These are phyloP conservation scores for Diachasmimorpha longicaudata DNA, from an alignment of 1,140 invertebrate genomes.

Conservation along the genomic window DNA sequence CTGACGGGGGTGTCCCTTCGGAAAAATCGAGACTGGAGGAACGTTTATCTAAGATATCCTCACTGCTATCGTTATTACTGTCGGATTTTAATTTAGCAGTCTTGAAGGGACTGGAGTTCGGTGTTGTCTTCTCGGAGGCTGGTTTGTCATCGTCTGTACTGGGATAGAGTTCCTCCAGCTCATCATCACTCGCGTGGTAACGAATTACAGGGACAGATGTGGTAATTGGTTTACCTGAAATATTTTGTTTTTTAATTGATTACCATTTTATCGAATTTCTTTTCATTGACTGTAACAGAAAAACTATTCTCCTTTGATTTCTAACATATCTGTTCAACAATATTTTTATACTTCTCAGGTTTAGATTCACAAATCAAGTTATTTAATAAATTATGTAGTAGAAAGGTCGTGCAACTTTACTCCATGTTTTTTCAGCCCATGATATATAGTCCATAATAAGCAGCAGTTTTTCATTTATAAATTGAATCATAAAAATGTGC, in stretches of 20 bases:
- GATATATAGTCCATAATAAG: too few species aligned
- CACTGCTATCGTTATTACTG: constrained; percentile 35
- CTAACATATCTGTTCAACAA: too few species aligned
- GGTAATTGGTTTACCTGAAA: constrained; percentile 70
- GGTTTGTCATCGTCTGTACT: constrained; percentile 68
- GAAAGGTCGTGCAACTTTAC: too few species aligned
- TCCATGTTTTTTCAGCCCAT: too few species aligned
- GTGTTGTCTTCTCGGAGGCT: constrained; percentile 52
- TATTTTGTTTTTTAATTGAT: too few species aligned
- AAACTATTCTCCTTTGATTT: background rate
- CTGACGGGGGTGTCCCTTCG: constrained; percentile 61
- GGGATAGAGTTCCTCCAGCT: constrained; percentile 71
- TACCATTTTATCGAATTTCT: too few species aligned
- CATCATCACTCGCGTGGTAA: constrained; percentile 75
- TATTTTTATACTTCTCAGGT: too few species aligned
- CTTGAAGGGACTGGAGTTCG: constrained; percentile 44
- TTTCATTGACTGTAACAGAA: too few species aligned
- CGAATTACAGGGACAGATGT: constrained; percentile 71
- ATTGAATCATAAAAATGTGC: too few species aligned
- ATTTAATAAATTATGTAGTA: too few species aligned
- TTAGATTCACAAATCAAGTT: too few species aligned
- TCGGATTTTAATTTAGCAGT: constrained; percentile 39
- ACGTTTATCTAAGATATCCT: constrained; percentile 51
- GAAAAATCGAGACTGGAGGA: constrained; percentile 59
- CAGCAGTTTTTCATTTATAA: too few species aligned